A percentile compares a stretch with the other conserved stretches of the same genome.
Conservation (phyloP, 1,140 invertebrate species). For the Zaprionus ghesquierei region DNA sequence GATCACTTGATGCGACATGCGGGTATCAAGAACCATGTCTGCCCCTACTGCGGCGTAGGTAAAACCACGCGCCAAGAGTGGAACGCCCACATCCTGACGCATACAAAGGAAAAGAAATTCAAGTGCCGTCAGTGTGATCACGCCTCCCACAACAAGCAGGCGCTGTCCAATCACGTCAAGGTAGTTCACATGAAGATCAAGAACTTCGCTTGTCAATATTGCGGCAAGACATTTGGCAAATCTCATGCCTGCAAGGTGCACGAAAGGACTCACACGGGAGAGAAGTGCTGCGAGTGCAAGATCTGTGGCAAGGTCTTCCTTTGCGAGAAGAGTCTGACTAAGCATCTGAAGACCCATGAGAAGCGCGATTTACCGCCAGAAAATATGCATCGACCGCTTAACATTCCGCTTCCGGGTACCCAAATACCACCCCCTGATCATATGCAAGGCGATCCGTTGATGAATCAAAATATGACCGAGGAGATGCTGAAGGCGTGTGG, state of each 20-base stretch:
- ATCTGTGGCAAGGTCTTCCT: constrained; percentile 79
- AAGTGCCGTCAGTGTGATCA: constrained; percentile 75
- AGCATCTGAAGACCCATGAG: constrained; percentile 79
- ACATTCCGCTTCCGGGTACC: constrained; percentile 54
- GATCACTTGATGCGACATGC: constrained; percentile 79
- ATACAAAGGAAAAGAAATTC: constrained; percentile 80
- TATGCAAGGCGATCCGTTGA: constrained; percentile 42
- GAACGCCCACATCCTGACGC: constrained; percentile 77
- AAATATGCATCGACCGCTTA: constrained; percentile 57
- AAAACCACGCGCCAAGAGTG: constrained; percentile 79
- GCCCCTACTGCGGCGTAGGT: constrained; percentile 76
- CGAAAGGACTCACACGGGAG: constrained; percentile 83
- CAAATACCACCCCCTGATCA: constrained; percentile 25
- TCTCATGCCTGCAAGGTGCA: constrained; percentile 78
- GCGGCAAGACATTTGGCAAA: constrained; percentile 79
- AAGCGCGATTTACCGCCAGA: constrained; percentile 70
- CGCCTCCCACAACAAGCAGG: constrained; percentile 77
- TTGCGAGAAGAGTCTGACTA: constrained; percentile 74
- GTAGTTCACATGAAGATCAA: constrained; percentile 80
- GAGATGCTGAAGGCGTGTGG: constrained; percentile 71
- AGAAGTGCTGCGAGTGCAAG: constrained; percentile 81
- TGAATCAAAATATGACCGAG: constrained; percentile 49
- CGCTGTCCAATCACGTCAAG: constrained; percentile 70
- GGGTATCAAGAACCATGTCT: constrained; percentile 79
- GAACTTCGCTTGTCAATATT: constrained; percentile 78